A percentile compares a stretch with the other conserved stretches of the same genome.
Evolutionary conservation across 2,888 invertebrate genomes (phyloP).

Genomic region (Myathropa florea): DNA sequence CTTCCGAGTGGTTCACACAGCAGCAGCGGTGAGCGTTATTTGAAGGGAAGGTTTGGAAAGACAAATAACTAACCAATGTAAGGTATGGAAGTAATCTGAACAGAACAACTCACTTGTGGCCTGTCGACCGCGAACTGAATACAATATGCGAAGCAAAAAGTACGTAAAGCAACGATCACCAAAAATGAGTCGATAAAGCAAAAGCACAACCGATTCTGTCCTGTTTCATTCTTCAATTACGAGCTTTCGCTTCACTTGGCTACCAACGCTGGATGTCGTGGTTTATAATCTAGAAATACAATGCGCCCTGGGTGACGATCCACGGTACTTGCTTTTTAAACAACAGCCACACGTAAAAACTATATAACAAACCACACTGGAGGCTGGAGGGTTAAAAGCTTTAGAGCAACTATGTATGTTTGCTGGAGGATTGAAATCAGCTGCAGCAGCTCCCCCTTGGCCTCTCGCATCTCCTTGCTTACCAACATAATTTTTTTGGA

Average conservation of each 20-base stretch:
- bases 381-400: too few species aligned
- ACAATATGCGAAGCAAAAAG: conserved; percentile 19
- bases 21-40: not conserved
- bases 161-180: not conserved
- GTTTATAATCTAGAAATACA: too few species aligned
- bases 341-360: too few species aligned
- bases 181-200: not conserved
- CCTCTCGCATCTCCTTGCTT: too few species aligned
- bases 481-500: too few species aligned
- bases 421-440: too few species aligned
- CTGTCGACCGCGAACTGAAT: conserved; percentile 44
- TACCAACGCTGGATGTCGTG: too few species aligned
- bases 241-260: conserved; percentile 29
- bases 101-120: conserved; percentile 25
- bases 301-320: too few species aligned
- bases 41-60: not conserved
- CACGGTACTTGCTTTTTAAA: too few species aligned
- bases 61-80: not conserved
- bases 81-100: not conserved
- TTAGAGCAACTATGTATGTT: too few species aligned
- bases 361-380: too few species aligned
- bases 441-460: too few species aligned
- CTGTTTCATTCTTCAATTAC: not conserved
- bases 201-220: conserved; percentile 9
- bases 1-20: conserved; percentile 12